These are phyloP conservation scores for Atrina japonica DNA, from an alignment of 2,888 invertebrate genomes.

Conservation along the genomic window DNA sequence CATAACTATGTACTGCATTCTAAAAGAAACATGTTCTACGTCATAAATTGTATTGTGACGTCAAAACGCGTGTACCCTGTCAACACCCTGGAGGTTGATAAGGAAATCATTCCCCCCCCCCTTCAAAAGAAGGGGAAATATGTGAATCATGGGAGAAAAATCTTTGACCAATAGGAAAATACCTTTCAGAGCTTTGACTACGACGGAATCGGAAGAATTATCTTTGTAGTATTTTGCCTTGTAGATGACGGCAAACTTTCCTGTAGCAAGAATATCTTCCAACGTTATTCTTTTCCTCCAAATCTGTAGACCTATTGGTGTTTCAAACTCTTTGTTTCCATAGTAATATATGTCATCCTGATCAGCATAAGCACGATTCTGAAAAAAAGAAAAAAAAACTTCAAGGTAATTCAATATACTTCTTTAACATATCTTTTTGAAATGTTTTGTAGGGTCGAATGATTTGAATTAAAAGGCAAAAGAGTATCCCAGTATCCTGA, in stretches of 20 bases:
- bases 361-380: constrained; percentile 42
- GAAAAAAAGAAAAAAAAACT: background rate
- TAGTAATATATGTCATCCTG: constrained; percentile 51
- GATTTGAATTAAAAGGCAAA: background rate
- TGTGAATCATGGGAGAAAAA: too few relatives aligned
- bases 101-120: too few relatives aligned
- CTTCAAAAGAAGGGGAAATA: too few relatives aligned
- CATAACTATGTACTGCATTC: too few relatives aligned
- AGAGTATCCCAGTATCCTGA: background rate
- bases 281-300: constrained; percentile 45
- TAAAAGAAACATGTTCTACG: too few relatives aligned
- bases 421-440: too few relatives aligned
- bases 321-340: constrained; percentile 31
- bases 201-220: constrained; percentile 34
- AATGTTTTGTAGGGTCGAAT: background rate
- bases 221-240: constrained; percentile 38
- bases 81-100: too few relatives aligned
- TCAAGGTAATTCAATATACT: too few relatives aligned
- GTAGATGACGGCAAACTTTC: constrained; percentile 61
- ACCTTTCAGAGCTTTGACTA: constrained; percentile 62
- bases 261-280: constrained; percentile 46
- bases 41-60: too few relatives aligned
- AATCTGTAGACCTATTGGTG: constrained; percentile 46
- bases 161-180: too few relatives aligned
- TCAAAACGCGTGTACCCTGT: too few relatives aligned